Base-by-base conservation (phyloP, 2,888 invertebrate genomes). In the Phlogophora meticulosa region DNA sequence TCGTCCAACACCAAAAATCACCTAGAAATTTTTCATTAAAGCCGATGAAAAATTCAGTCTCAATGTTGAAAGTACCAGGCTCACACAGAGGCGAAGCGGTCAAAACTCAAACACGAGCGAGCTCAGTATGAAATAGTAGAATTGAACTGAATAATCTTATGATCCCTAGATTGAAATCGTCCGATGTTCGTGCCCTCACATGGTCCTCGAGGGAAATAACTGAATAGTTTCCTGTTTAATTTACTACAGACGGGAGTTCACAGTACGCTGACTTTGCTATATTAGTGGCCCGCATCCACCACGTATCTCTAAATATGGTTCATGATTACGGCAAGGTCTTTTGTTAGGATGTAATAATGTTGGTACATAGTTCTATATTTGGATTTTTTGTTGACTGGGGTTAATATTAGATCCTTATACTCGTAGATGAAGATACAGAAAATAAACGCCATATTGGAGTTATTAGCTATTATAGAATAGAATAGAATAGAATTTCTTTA, bases 151-250 rank as follows among this genome's bases (percentile, higher is more conserved):
- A 82, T 78, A 78, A 78, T 80, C 78, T 82, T 72, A 76, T 72
- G 76, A 82, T 76, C 72, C 68, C 66, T 82, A 78, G 72, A 82
- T 82, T 79, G 81, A 82, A 80, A 79, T 81, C 79, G 72, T 77
- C 72, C 75, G 61, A 75, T 81, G 76, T 65, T 63, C 76, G 73
- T 76, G 66, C 73, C 75, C 72, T 72, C 76, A 68, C 69, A 72
- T 65, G 60, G 58, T 60, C 43, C 91, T 85, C 88, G 36, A 28
- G 90, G 91, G 91, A 92, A 91, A 92, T 92, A 90, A 88, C 85
- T 85, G 87, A 88, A 88, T 90, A 89, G 91, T 91, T 88, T 77
- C 83, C 82, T 89, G 89, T 91, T 91, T 90, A 92, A 91, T 91
- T 90, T 91, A 88, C 83, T 85, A 78, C 82, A 75, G 75, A 71